Conservation (phyloP, 2,888 invertebrate genomes). For the Coecobrya sp. region DNA sequence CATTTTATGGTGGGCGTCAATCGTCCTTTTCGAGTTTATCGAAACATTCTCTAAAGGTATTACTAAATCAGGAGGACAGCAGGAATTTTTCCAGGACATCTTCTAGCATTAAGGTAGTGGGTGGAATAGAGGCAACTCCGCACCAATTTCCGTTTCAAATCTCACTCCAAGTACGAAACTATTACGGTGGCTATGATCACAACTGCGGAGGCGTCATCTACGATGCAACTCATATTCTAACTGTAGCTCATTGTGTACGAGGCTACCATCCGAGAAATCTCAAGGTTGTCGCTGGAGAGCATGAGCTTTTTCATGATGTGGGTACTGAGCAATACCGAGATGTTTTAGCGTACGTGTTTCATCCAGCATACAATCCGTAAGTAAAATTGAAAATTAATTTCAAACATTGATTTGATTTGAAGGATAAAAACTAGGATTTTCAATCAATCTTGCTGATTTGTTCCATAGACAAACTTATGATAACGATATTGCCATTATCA, state of each 20-base stretch:
- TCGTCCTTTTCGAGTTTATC: not conserved
- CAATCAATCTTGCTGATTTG: too few species aligned
- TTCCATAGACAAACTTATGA: constrained; percentile 84
- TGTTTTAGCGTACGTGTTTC: constrained; percentile 20
- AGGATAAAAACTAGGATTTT: too few species aligned
- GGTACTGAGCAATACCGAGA: constrained; percentile 85
- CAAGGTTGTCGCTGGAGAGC: constrained; percentile 87
- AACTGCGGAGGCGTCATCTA: constrained; percentile 74
- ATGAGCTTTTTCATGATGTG: constrained; percentile 87
- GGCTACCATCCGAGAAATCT: constrained; percentile 83
- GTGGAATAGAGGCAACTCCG: constrained; percentile 80
- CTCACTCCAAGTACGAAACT: constrained; percentile 87
- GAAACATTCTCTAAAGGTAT: not conserved
- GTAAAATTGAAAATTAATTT: not conserved
- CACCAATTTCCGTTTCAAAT: constrained; percentile 87
- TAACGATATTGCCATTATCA: constrained; percentile 87
- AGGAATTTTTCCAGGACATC: not conserved
- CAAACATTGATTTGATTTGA: too few species aligned
- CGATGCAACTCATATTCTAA: constrained; percentile 64
- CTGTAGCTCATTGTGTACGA: constrained; percentile 85
- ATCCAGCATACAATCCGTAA: constrained; percentile 72
- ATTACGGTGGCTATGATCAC: constrained; percentile 66
- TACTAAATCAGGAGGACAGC: not conserved
- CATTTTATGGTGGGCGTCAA: not conserved
- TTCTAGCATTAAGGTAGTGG: constrained; percentile 65